Conservation (phyloP, 2,113 vertebrate genomes). For the Tamias sibiricus region DNA sequence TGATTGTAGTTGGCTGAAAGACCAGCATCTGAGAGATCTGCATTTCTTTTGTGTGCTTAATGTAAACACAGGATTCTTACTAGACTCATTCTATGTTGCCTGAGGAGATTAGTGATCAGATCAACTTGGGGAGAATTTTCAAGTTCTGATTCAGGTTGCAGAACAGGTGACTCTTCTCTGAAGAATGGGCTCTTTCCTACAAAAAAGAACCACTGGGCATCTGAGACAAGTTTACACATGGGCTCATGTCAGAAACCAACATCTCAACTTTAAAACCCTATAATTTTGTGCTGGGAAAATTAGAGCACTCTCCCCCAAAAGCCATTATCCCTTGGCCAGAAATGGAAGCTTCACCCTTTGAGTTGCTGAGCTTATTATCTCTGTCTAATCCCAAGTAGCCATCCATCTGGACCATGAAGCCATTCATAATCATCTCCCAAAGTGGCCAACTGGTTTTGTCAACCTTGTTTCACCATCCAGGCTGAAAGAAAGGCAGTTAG, state of each 20-base stretch:
- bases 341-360: not conserved
- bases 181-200: not conserved
- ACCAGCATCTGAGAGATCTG: not conserved
- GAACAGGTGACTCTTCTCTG: not conserved
- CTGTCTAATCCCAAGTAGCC: not conserved
- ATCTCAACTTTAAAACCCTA: not conserved
- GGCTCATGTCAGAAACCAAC: not conserved
- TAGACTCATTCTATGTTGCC: not conserved
- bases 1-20: not conserved
- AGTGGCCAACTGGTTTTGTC: not conserved
- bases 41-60: not conserved
- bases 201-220: not conserved
- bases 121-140: not conserved
- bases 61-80: not conserved
- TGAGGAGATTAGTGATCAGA: not conserved
- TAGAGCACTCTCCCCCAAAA: not conserved
- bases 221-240: not conserved
- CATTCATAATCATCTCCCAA: not conserved
- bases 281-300: not conserved
- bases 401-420: too few relatives aligned
- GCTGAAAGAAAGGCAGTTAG: not conserved
- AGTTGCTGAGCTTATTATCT: not conserved
- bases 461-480: not conserved
- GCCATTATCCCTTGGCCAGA: not conserved
- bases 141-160: too few relatives aligned